Percentiles rank a stretch among this genome's conserved stretches.
These are phyloP conservation scores for Apodemus sylvaticus DNA, from an alignment of 2,113 vertebrate species.

Conservation along the genomic window DNA sequence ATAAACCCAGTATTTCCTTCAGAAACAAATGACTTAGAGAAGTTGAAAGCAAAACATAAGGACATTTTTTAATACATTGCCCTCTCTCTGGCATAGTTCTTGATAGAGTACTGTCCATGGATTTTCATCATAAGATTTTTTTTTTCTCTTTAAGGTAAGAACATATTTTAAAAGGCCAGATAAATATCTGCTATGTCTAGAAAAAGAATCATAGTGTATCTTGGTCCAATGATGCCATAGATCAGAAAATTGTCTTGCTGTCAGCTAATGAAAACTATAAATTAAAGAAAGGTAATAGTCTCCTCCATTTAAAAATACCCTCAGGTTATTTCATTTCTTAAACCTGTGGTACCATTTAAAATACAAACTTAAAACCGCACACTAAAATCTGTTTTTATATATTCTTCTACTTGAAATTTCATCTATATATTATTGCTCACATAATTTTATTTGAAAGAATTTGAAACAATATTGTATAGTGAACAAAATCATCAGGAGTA, in stretches of 20 bases:
- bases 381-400: not conserved
- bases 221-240: conserved; percentile 32
- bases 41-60: not conserved
- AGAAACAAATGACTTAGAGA: not conserved
- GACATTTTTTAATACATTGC: not conserved
- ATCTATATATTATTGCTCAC: not conserved
- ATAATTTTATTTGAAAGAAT: not conserved
- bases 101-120: not conserved
- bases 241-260: conserved; percentile 50
- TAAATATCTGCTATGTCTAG: not conserved
- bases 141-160: not conserved
- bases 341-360: not conserved
- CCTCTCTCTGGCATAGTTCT: not conserved
- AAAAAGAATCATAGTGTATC: conserved; percentile 18
- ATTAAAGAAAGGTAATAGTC: not conserved
- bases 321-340: not conserved
- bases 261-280: conserved; percentile 54
- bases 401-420: conserved; percentile 6
- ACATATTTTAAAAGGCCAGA: not conserved
- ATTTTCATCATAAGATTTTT: conserved; percentile 36
- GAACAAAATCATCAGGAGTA: not conserved
- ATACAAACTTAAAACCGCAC: conserved; percentile 7
- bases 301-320: conserved; percentile 56
- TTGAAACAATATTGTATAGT: not conserved
- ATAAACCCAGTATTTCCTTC: not conserved